Percentiles rank a stretch among this genome's conserved stretches.
These are phyloP conservation scores for Neria commutata DNA, from an alignment of 2,888 invertebrate genomes.

Conservation along the genomic window DNA sequence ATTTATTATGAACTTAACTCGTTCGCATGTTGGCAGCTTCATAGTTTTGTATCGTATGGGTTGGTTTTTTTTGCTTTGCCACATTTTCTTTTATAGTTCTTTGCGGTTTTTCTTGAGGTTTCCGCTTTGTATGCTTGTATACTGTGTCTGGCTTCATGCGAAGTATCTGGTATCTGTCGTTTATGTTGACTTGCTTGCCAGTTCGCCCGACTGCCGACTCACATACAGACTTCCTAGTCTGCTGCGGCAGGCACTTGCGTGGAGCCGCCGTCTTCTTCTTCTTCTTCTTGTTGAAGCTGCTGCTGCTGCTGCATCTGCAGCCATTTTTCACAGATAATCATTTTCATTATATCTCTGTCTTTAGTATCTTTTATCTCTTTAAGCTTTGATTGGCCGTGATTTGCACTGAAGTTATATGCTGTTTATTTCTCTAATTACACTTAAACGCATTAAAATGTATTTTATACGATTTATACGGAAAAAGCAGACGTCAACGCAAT, in stretches of 20 bases:
- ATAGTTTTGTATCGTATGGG: constrained; percentile 13
- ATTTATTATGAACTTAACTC: constrained; percentile 29
- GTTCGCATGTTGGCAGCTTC: constrained; percentile 35
- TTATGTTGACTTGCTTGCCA: constrained; percentile 35
- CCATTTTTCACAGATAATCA: constrained; percentile 49
- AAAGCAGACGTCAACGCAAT: too few species aligned
- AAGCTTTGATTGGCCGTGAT: constrained; percentile 25
- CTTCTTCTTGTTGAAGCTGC: not conserved
- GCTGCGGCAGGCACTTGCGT: too few species aligned
- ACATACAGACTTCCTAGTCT: not conserved
- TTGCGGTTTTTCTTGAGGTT: constrained; percentile 29
- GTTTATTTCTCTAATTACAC: constrained; percentile 44
- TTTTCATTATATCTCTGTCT: constrained; percentile 48
- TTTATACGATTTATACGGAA: constrained; percentile 27
- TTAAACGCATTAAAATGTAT: constrained; percentile 41
- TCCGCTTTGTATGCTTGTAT: constrained; percentile 23
- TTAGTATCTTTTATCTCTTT: constrained; percentile 21
- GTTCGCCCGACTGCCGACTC: too few species aligned
- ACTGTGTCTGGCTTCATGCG: constrained; percentile 17
- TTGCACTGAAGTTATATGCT: too few species aligned
- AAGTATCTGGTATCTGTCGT: constrained; percentile 42
- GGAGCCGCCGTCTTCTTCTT: constrained; percentile 22
- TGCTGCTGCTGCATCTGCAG: constrained; percentile 22
- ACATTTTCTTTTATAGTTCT: not conserved
- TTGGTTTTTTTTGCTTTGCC: constrained; percentile 8